Evolutionary conservation across 1,140 invertebrate genomes (phyloP), one percentile per base, ranked within the genome.

Genomic region (Helicorthomorpha holstii): DNA sequence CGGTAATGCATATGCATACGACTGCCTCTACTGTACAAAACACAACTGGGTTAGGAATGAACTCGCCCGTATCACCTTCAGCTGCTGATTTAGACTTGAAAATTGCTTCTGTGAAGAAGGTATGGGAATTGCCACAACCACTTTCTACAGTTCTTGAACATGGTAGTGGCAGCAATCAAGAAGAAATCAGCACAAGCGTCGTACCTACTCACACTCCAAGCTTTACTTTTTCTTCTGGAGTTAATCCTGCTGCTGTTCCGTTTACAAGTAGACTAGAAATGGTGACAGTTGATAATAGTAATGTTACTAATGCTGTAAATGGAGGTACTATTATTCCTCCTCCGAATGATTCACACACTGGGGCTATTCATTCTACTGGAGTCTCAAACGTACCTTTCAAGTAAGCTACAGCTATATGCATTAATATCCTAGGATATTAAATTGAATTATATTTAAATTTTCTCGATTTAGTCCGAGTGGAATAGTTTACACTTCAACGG

Each of bases 41-140:
- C 48, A 12, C 52, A 46, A 27, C 58, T 3, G 55, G 72, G 3
- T 69, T 68, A 0, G 58, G 58, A 27, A 61, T 64, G 10, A 71
- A 72, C 34, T 77, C 73, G 53, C 78, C 77, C 1, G 78, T 77
- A 54, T 79, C 78, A 4, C 77, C 80, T 10, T 82, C 82, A 0
- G 79, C 82, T 16, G 86, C 86, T 27, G 90, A 93, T 64, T 75
- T 95, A 12, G 90, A 91, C 70, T 75, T 89, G 65, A 94, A 95
- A 70, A 92, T 94, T 58, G 85, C 85, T 4, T 89, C 86, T 49
- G 89, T 92, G 2, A 93, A 93, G 67, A 92, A 88, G 66, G 85
- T 75, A 12, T 88, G 85, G 85, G 85, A 87, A 59, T 79, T 72
- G 51, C 74, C 75, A 41, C 73, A 77, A 14, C 69, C 77, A 3